Base-by-base conservation (phyloP, 2,888 invertebrate genomes). In the Nycteola revayana region DNA sequence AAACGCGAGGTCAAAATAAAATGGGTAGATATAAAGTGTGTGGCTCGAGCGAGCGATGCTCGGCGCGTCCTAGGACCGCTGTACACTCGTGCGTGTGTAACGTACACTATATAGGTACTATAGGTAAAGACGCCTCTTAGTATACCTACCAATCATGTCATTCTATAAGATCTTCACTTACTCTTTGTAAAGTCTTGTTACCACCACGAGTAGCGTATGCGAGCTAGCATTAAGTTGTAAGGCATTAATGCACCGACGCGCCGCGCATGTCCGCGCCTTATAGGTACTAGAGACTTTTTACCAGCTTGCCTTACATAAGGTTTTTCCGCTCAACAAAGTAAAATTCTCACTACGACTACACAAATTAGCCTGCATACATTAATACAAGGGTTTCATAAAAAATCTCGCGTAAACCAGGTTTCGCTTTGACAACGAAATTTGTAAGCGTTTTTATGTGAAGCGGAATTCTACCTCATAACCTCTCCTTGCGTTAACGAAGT, bases 191-290 rank as follows among this genome's bases (percentile, higher is more conserved):
- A 38, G 36, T 52, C 68, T 75, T 67, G 66, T 70, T 75, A 69
- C 41, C 40, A 43, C 49, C 50, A 52, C 53, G 65, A 76, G 75
- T 68, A 64, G 73, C 52, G 74, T 66, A 54, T 77, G 80, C 76
- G 63, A 59, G 75, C 72, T 62, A 63, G 79, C 82, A 83, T 82
- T 78, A 83, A 83, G 75, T 78, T 75, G 62, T 73, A 72, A 54
- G 70, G 72, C 75, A 84, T 85, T 84, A 83, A 82, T 81, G 82
- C 84, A 75, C 65, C 70, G 58, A 58, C 74, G 76, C 73, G 75
- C 61, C 42, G 46, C 52, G 66, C 74, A 72, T 76, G 74, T 63
- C 73, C 74, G 63, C 53, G 71, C 70, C 59, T n/a, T 66, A 47
- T 57, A 46, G 61, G 61, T 64, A 62, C 50, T 54, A 60, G 47